A percentile compares a stretch with the other conserved stretches of the same genome.
phyloP scores from a whole-genome alignment of 2,888 invertebrate genomes.

The Spilosoma lubricipeda region DNA sequence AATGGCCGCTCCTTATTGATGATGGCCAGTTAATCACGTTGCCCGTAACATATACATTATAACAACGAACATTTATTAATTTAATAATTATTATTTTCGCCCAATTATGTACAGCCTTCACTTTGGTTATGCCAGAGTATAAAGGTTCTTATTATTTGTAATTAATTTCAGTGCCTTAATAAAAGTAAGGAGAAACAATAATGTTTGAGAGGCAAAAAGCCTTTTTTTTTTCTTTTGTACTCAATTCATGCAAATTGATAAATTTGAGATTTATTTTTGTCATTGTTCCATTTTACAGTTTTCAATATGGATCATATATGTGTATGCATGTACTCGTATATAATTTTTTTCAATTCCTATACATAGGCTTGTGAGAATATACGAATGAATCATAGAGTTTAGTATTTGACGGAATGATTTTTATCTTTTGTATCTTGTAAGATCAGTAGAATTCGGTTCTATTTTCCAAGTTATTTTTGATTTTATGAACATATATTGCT shows the following conservation, averaged over 20 bases:
- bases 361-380: not conserved
- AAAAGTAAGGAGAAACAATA: not conserved
- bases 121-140: not conserved
- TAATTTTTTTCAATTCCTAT: not conserved
- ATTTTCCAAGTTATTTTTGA: constrained; percentile 61
- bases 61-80: not conserved
- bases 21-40: no score
- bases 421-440: constrained; percentile 26
- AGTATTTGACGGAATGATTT: not conserved
- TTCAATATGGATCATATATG: not conserved
- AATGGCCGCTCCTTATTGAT: no score
- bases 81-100: not conserved
- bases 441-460: constrained; percentile 37
- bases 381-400: not conserved
- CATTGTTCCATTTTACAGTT: not conserved
- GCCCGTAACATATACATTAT: no score
- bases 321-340: not conserved
- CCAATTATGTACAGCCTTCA: not conserved
- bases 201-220: not conserved
- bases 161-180: not conserved
- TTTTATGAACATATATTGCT: constrained; percentile 54
- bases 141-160: not conserved
- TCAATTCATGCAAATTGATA: no score
- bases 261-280: not conserved
- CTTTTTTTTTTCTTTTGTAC: not conserved